These are phyloP conservation scores for Bathynomus jamesi DNA, from an alignment of 1,140 invertebrate species.

Conservation along the genomic window DNA sequence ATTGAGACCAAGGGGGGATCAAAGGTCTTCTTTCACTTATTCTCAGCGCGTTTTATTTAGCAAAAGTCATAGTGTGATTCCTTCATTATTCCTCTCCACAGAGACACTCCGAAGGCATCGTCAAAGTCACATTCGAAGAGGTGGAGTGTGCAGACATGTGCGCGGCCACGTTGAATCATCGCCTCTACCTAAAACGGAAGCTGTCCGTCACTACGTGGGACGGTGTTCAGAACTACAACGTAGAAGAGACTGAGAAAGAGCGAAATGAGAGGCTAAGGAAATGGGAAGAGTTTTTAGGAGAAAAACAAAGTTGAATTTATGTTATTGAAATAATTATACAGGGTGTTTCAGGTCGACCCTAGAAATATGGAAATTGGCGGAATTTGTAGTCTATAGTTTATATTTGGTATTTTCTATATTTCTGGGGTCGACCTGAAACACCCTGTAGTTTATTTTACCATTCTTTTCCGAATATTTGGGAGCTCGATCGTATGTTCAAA, in stretches of 20 bases:
- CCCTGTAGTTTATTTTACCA: too few relatives aligned
- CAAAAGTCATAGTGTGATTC: too few relatives aligned
- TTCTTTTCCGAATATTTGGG: background rate
- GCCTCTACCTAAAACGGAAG: constrained; percentile 81
- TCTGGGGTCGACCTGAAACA: background rate
- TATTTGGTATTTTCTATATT: background rate
- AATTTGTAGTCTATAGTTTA: background rate
- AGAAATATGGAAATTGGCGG: too few relatives aligned
- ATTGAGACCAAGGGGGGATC: too few relatives aligned
- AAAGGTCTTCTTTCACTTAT: too few relatives aligned
- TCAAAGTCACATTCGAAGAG: constrained; percentile 81
- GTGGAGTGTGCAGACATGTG: constrained; percentile 86
- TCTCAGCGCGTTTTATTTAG: too few relatives aligned
- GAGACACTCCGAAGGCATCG: constrained; percentile 86
- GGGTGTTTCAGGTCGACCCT: too few relatives aligned
- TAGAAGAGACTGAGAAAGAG: background rate
- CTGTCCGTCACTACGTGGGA: constrained; percentile 87
- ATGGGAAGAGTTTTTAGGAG: background rate
- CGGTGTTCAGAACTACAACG: constrained; percentile 84
- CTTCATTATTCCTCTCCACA: too few relatives aligned
- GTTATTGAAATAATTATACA: too few relatives aligned
- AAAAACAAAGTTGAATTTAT: background rate
- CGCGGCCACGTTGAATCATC: constrained; percentile 74
- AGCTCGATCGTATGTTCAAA: background rate
- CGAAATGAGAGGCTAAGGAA: background rate